Base-by-base conservation (phyloP, 2,888 invertebrate genomes). In the Dynastes grantii region DNA sequence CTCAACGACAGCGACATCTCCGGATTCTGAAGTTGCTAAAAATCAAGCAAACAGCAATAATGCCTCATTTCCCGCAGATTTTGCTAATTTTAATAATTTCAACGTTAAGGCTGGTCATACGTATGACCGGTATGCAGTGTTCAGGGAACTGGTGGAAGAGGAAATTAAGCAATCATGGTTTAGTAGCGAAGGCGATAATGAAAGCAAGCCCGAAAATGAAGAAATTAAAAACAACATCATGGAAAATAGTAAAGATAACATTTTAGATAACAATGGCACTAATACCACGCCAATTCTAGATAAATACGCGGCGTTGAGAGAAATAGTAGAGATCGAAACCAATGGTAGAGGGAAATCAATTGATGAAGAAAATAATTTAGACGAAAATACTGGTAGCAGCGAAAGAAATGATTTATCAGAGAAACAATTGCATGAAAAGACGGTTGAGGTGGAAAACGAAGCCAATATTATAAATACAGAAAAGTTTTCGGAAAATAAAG, bases 61-160 rank as follows among this genome's bases (percentile, higher is more conserved):
- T 32, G 55, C 49, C 8, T 92, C 84, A 92, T 94, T 88, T 92
- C 94, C 90, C 80, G 91, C 91, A 29, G 89, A 92, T 5, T 95
- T 94, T 83, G 92, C 93, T 9, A 93, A 84, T 78, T 84, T 84
- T 68, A 85, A 83, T 76, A 91, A 93, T 84, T 92, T 92, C 82
- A 89, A 88, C 76, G 79, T 78, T 5, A 76, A 80, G 27, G 81
- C 80, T 37, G 65, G 80, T 61, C 86, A 86, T n/a, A 81, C 85
- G 0, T 95, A 94, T 85, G 97, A 97, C 86, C 92, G 95, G 83
- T 97, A 97, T 87, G 97, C 97, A 0, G 97, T 95, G 0, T 97
- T 97, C 85, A 91, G 97, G 80, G 97, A 97, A 89, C 85, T 93
- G 61, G 92, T 96, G 83, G 94, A 96, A 83, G 94, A 95, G 84